A percentile compares a stretch with the other conserved stretches of the same genome.
Conservation (phyloP, 2,797 vertebrate genomes). For the Chiroxiphia lanceolata region DNA sequence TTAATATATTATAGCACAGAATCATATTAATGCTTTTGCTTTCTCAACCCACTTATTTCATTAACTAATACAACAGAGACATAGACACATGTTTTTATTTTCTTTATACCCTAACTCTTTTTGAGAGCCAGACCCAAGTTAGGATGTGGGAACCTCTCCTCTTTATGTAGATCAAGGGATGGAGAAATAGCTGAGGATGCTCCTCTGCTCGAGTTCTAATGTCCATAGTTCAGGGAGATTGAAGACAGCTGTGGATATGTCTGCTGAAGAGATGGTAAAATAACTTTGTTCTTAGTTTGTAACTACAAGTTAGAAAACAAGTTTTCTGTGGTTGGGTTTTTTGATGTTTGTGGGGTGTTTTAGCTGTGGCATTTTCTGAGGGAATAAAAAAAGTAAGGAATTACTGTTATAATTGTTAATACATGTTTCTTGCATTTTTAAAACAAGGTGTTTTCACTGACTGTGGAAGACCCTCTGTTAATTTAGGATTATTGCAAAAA, state of each 20-base stretch:
- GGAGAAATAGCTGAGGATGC: neutral
- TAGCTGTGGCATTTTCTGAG: neutral
- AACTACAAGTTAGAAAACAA: neutral
- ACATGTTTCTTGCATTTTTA: neutral
- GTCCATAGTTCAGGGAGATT: neutral
- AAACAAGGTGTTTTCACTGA: neutral
- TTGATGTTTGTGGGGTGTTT: neutral
- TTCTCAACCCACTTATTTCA: constrained; percentile 36
- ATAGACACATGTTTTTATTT: constrained; percentile 21
- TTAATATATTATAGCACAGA: neutral
- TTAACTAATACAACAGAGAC: constrained; percentile 12
- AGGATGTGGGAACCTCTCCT: neutral
- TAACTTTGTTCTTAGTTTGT: neutral
- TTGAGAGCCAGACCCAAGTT: neutral
- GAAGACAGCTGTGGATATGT: neutral
- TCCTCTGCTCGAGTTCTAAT: neutral
- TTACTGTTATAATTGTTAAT: neutral
- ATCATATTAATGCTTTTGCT: constrained; percentile 21
- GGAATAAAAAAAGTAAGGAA: neutral
- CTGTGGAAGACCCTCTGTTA: neutral
- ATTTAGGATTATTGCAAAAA: neutral
- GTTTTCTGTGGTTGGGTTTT: neutral
- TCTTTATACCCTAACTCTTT: neutral
- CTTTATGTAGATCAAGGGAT: neutral
- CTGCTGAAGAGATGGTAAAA: neutral